Conservation (phyloP, 2,113 vertebrate genomes). For the Oceanodroma tethys region DNA sequence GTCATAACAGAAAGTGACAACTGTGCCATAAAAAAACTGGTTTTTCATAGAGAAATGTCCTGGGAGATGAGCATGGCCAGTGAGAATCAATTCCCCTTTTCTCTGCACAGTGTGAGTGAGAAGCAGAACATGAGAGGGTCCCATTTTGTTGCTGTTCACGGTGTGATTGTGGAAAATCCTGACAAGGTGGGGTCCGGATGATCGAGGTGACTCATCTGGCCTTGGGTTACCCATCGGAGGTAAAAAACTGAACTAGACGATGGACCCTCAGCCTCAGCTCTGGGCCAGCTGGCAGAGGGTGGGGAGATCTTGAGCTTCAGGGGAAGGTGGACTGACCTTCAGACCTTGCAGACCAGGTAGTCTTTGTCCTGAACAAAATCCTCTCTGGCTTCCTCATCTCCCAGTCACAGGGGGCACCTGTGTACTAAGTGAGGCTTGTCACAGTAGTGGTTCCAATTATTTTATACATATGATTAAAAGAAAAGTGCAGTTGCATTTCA, state of each 20-base stretch:
- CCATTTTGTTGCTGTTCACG: fast-evolving
- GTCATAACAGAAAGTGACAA: background rate
- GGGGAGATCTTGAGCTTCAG: background rate
- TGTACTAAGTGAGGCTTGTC: background rate
- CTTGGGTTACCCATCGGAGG: background rate
- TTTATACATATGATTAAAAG: background rate
- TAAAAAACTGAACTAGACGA: background rate
- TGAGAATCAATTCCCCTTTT: background rate
- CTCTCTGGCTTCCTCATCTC: background rate
- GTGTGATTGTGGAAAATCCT: background rate
- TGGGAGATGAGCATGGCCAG: background rate
- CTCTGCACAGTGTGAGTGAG: background rate
- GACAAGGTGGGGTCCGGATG: background rate
- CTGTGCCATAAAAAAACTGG: background rate
- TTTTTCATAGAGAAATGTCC: background rate
- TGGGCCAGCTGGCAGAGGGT: background rate
- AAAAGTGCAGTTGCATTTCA: background rate
- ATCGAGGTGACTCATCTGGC: background rate
- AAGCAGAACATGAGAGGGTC: background rate
- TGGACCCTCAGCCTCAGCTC: background rate
- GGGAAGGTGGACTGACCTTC: background rate
- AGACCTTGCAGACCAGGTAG: background rate
- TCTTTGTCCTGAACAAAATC: background rate
- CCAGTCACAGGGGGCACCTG: background rate
- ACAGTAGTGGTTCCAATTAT: background rate